These are phyloP conservation scores for Psilopsiagon aymara DNA, from an alignment of 2,113 vertebrate genomes.

Conservation along the genomic window DNA sequence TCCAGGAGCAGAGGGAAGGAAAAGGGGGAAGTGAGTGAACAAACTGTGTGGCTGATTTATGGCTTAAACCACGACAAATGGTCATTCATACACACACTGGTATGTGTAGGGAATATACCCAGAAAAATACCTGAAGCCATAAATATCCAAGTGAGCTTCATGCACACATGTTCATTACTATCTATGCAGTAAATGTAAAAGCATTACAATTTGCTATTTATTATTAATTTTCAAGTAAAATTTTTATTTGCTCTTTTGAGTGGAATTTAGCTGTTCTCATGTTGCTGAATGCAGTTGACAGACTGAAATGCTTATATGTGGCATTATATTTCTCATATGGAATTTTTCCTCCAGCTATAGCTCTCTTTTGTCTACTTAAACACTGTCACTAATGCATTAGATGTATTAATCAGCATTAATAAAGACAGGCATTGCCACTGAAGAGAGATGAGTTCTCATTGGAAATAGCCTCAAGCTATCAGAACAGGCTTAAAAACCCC, in stretches of 20 bases:
- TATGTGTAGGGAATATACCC: not conserved
- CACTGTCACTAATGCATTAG: not conserved
- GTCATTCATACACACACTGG: not conserved
- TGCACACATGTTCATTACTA: not conserved
- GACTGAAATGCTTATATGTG: not conserved
- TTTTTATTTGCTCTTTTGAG: not conserved
- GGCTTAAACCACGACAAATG: no score
- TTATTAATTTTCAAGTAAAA: not conserved
- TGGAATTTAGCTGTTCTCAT: not conserved
- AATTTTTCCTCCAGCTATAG: slow-evolving; percentile 8
- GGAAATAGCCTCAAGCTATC: not conserved
- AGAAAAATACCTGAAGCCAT: not conserved
- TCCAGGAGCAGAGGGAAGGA: no score
- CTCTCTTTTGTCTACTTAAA: not conserved
- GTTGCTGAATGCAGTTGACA: not conserved
- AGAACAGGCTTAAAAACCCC: not conserved
- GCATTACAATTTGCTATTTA: not conserved
- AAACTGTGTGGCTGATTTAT: no score
- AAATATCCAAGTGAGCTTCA: not conserved
- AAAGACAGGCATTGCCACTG: not conserved
- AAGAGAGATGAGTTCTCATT: not conserved
- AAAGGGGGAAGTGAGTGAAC: no score
- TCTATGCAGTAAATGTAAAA: not conserved
- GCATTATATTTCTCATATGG: not conserved
- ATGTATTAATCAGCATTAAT: not conserved